Percentiles rank a stretch among this genome's conserved stretches.
Evolutionary conservation across 1,140 invertebrate genomes (phyloP).

Genomic region (Thaumetopoea pityocampa): DNA sequence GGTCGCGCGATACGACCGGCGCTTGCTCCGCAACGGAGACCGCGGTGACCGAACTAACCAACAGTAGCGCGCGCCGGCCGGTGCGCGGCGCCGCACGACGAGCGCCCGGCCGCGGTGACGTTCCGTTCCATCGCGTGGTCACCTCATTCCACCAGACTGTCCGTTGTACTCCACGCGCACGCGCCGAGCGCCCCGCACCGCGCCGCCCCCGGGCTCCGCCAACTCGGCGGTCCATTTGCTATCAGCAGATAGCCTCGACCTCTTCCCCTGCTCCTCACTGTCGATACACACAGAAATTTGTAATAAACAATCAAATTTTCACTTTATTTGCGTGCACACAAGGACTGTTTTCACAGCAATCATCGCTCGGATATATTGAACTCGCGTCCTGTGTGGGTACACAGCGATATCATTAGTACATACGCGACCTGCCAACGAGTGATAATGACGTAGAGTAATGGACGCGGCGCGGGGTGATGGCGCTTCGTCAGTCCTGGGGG

Average conservation of each 20-base stretch:
- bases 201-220: conserved; percentile 46
- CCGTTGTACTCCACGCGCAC: too few species aligned
- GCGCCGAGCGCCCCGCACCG: too few species aligned
- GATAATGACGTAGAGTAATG: conserved; percentile 19
- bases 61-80: too few species aligned
- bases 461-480: conserved; percentile 9
- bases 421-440: conserved; percentile 17
- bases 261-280: conserved; percentile 40
- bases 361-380: conserved; percentile 16
- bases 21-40: too few species aligned
- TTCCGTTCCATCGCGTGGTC: too few species aligned
- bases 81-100: too few species aligned
- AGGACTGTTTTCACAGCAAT: background rate
- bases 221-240: conserved; percentile 44
- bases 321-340: conserved; percentile 3
- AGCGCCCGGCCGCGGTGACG: too few species aligned
- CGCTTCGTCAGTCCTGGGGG: conserved; percentile 6
- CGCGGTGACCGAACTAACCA: too few species aligned
- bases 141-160: too few species aligned
- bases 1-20: too few species aligned
- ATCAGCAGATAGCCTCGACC: conserved; percentile 67
- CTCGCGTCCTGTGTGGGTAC: conserved; percentile 27
- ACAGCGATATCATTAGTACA: conserved; percentile 25
- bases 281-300: conserved; percentile 15
- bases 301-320: conserved; percentile 4